These are phyloP conservation scores for Myrmecobius fasciatus DNA, from an alignment of 2,113 vertebrate species.

Conservation along the genomic window DNA sequence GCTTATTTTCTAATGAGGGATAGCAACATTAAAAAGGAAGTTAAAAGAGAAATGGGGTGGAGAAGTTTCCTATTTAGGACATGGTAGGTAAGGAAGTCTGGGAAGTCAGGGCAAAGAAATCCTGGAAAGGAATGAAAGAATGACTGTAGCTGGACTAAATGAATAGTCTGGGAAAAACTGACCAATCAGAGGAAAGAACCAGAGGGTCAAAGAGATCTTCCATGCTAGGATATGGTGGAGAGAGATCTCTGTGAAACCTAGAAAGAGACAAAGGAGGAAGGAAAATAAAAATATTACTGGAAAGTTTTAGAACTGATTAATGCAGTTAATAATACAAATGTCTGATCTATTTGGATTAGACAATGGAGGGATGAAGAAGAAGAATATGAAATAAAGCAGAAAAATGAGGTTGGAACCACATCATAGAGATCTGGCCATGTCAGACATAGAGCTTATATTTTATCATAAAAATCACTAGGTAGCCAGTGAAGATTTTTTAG, in stretches of 20 bases:
- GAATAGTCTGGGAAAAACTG: neutral
- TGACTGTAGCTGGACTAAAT: neutral
- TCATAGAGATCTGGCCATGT: neutral
- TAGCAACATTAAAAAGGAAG: neutral
- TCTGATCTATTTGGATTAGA: neutral
- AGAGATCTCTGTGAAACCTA: neutral
- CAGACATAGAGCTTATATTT: no score
- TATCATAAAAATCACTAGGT: neutral
- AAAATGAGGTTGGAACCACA: neutral
- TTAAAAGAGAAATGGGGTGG: neutral
- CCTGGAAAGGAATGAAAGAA: neutral
- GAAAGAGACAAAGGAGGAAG: neutral
- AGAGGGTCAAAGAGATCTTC: neutral
- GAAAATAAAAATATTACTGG: neutral
- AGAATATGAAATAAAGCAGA: neutral
- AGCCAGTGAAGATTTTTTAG: no score
- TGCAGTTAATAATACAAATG: neutral
- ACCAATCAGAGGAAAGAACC: neutral
- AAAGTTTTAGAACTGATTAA: neutral
- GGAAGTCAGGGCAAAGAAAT: neutral
- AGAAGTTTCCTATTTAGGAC: neutral
- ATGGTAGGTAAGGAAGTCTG: neutral
- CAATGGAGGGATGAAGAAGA: neutral
- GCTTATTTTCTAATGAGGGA: neutral
- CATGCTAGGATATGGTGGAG: neutral